A percentile compares a stretch with the other conserved stretches of the same genome.
Evolutionary conservation across 2,113 vertebrate genomes (phyloP).

Genomic region (Myrmecophaga tridactyla): DNA sequence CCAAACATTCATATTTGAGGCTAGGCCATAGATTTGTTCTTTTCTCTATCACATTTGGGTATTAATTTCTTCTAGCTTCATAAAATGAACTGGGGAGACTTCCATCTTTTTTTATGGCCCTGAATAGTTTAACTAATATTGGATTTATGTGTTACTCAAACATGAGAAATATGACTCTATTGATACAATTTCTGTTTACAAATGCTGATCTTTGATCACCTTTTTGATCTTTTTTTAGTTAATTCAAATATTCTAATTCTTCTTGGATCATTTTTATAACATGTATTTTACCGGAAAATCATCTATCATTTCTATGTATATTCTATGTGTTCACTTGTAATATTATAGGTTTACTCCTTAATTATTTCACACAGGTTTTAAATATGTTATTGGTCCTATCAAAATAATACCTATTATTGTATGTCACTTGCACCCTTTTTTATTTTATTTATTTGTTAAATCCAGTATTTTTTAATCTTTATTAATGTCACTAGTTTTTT

Average conservation of each 20-base stretch:
- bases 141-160: background rate
- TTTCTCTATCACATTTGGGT: background rate
- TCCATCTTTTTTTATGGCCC: background rate
- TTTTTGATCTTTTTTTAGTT: background rate
- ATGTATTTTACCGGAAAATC: background rate
- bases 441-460: background rate
- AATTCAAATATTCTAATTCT: background rate
- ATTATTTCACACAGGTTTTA: background rate
- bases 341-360: background rate
- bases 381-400: background rate
- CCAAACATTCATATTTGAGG: background rate
- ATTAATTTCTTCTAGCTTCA: background rate
- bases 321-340: background rate
- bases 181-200: background rate
- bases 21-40: background rate
- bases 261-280: background rate
- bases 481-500: background rate
- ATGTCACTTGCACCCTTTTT: too few relatives aligned
- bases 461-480: background rate
- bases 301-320: background rate
- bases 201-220: background rate
- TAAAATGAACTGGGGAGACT: background rate
- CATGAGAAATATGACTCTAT: background rate
- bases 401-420: background rate
- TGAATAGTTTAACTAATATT: background rate